phyloP scores from a whole-genome alignment of 2,888 invertebrate genomes.

The Tinea pellionella region DNA sequence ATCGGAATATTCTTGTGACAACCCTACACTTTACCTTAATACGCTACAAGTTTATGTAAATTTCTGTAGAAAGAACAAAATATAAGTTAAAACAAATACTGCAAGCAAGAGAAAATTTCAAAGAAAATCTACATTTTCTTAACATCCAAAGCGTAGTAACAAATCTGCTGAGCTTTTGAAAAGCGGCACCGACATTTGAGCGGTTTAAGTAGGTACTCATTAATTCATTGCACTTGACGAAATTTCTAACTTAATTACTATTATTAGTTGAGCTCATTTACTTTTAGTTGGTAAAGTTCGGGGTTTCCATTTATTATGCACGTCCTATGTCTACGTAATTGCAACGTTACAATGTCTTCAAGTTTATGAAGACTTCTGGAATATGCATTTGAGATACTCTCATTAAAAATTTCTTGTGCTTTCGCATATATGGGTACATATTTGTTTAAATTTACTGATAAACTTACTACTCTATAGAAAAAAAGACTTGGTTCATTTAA shows the following conservation, averaged over 20 bases:
- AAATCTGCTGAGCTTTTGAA: background rate
- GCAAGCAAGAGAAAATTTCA: no score
- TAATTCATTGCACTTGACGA: slow-evolving; percentile 8
- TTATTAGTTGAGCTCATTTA: slow-evolving; percentile 7
- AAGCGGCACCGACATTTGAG: background rate
- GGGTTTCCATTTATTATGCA: slow-evolving; percentile 1
- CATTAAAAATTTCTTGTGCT: background rate
- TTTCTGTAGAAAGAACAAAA: no score
- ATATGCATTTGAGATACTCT: background rate
- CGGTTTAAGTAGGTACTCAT: background rate
- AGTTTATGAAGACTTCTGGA: background rate
- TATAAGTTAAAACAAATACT: no score
- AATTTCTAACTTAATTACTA: background rate
- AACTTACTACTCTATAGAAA: no score
- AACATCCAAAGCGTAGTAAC: background rate
- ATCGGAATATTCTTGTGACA: no score
- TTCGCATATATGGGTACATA: no score
- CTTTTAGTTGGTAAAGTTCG: slow-evolving; percentile 3
- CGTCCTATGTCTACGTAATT: background rate
- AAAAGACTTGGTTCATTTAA: no score
- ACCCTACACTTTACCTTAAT: no score
- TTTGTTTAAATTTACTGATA: no score
- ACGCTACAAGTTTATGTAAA: no score
- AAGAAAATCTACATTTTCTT: background rate
- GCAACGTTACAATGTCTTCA: background rate